Conservation (phyloP, 2,888 invertebrate genomes). For the Yponomeuta plumbellus region DNA sequence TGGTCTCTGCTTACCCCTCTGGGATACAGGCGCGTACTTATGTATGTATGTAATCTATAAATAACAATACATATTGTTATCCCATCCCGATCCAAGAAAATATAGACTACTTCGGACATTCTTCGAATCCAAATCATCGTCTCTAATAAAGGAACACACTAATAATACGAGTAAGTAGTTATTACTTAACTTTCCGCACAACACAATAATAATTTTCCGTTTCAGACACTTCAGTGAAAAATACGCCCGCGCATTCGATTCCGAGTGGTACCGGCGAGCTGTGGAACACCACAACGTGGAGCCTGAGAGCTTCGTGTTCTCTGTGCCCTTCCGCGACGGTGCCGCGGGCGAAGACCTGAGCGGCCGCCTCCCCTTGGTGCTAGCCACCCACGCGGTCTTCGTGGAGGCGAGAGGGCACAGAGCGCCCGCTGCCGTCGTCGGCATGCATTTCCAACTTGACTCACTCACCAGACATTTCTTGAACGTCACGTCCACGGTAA, state of each 20-base stretch:
- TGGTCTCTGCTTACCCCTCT: no score
- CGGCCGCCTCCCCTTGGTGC: slow-evolving; percentile 79
- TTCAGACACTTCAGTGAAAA: slow-evolving; percentile 87
- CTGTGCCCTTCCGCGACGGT: slow-evolving; percentile 86
- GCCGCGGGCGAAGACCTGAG: slow-evolving; percentile 76
- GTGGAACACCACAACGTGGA: slow-evolving; percentile 92
- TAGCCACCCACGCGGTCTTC: slow-evolving; percentile 94
- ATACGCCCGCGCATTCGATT: slow-evolving; percentile 89
- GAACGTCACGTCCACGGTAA: slow-evolving; percentile 91
- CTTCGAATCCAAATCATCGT: no score
- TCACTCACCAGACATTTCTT: slow-evolving; percentile 89
- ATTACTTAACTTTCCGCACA: no score
- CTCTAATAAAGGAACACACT: no score
- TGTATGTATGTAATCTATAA: no score
- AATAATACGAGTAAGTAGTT: no score
- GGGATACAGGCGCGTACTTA: no score
- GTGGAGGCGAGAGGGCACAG: slow-evolving; percentile 88
- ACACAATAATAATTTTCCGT: no score
- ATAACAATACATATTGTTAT: no score
- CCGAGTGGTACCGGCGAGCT: slow-evolving; percentile 93
- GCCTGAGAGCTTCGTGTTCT: slow-evolving; percentile 93
- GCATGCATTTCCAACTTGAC: slow-evolving; percentile 90
- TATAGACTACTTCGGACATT: no score
- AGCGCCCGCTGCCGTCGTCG: slow-evolving; percentile 95
- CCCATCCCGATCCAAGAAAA: no score